Evolutionary conservation across 2,797 vertebrate species (phyloP), one percentile per base, ranked within the genome.

Genomic region (Florisuga fusca): DNA sequence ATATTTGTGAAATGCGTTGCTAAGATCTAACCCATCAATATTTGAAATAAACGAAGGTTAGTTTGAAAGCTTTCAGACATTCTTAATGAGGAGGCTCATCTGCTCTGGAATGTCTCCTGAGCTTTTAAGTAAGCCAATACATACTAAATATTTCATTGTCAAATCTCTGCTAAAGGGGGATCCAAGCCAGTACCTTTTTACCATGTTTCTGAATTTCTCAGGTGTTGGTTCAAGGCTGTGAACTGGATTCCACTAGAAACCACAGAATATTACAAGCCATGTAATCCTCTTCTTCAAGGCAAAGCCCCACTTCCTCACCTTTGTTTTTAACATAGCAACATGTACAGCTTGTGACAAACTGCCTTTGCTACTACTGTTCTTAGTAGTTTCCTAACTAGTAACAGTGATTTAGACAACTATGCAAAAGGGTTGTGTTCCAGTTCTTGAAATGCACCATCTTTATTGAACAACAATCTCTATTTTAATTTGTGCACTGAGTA

Each of bases 141-240:
- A 17, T 43, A 23, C 21, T 94, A 89, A 91, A 96, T 92, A 89
- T 94, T 96, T 94, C n/a, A 94, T 61, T 58, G 14, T 67, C 43
- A 36, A 89, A 80, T 74, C 50, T 80, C 45, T 63, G 36, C 54
- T 64, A 79, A 73, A 45, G 43, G 21, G 76, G 11, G 6, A 93
- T 78, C 16, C 69, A 51, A 87, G 46, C 8, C 71, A 73, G 27
- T 81, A 72, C 16, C 26, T 61, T 36, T 58, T 79, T 34, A 61
- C 12, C 13, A 43, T 25, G 29, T 63, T 72, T 80, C 45, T 91
- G 54, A 64, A 68, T 72, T 89, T 92, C 69, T 75, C 72, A 72
- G n/a, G 15, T 82, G 38, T 36, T 76, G 19, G 31, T 83, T 87
- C 33, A 93, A 57, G 31, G 20, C 15, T 23, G 8, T 34, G 8